Evolutionary conservation across 2,797 vertebrate genomes (phyloP), one percentile per base, ranked within the genome.

Genomic region (Lophura swinhoii): DNA sequence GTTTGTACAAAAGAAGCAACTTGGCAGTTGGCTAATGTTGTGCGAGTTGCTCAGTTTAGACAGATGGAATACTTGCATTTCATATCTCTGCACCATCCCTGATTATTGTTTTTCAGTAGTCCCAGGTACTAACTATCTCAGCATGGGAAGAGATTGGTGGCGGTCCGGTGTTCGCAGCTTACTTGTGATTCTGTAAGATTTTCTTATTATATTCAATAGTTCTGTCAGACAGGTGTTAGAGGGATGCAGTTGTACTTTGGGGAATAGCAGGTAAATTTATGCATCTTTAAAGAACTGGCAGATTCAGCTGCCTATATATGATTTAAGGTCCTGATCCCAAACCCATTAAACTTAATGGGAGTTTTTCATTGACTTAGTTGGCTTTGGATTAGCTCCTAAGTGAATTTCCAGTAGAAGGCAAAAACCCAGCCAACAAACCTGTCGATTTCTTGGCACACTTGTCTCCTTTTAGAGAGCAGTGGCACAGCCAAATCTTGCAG

Each of bases 251-350:
- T 86, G 87, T 84, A 84, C 94, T 93, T 96, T 95, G 77, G 93
- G 92, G 92, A 96, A 94, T 93, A 88, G 87, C 87, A 94, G 93
- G 87, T 92, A 93, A 96, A 96, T 95, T 95, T 94, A 94, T 94
- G 87, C 85, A 95, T 86, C 92, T 95, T 96, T 96, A 94, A 96
- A 95, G 89, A 92, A 95, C 80, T 93, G 95, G 96, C 95, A 96
- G 93, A 95, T 96, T 95, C 93, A 93, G 89, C 92, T 88, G 83
- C 87, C 91, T 95, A 82, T 74, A 33, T 86, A 66, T 96, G 93
- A 96, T 96, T 96, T 96, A 95, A 96, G 77, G 92, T 93, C 77
- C 85, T 92, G 95, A 95, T 96, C 92, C 80, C 80, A 93, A 95
- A 84, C 26, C 92, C 83, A 96, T 95, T 95, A 95, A 95, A 96